phyloP scores from a whole-genome alignment of 2,797 vertebrate species.

The Lacerta agilis region DNA sequence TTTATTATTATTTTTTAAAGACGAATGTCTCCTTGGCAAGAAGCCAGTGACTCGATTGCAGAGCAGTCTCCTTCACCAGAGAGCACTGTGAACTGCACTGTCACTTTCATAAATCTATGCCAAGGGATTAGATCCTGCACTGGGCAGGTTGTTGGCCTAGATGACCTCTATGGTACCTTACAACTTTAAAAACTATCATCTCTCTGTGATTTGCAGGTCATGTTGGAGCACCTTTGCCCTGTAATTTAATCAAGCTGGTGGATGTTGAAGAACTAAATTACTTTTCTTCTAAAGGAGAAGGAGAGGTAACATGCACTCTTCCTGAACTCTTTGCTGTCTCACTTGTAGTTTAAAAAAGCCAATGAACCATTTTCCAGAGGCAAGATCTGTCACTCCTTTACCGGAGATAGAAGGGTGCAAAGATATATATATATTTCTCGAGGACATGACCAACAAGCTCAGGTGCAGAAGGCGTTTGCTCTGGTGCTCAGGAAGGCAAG shows the following conservation, averaged over 20 bases:
- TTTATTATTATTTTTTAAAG: slow-evolving; percentile 22
- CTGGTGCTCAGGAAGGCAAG: background rate
- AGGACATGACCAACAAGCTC: background rate
- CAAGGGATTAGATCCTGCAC: background rate
- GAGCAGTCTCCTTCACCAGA: background rate
- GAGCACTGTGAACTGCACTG: background rate
- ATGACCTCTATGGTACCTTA: background rate
- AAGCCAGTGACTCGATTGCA: background rate
- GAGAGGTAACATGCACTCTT: slow-evolving; percentile 83
- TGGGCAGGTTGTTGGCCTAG: background rate
- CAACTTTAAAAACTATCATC: background rate
- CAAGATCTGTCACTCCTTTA: background rate
- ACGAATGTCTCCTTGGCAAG: slow-evolving; percentile 28
- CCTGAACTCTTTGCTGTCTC: background rate
- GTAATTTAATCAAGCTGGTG: slow-evolving; percentile 94
- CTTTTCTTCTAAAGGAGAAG: slow-evolving; percentile 93
- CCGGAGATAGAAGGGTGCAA: background rate
- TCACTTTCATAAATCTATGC: background rate
- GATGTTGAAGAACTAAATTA: slow-evolving; percentile 98
- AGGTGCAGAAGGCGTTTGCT: background rate
- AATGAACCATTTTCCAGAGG: background rate
- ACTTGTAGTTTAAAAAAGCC: slow-evolving; percentile 6
- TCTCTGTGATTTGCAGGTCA: slow-evolving; percentile 84
- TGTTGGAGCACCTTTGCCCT: slow-evolving; percentile 95
- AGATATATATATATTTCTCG: background rate